Conservation (phyloP, 2,797 vertebrate genomes). For the Rhadinocentrus ornatus region DNA sequence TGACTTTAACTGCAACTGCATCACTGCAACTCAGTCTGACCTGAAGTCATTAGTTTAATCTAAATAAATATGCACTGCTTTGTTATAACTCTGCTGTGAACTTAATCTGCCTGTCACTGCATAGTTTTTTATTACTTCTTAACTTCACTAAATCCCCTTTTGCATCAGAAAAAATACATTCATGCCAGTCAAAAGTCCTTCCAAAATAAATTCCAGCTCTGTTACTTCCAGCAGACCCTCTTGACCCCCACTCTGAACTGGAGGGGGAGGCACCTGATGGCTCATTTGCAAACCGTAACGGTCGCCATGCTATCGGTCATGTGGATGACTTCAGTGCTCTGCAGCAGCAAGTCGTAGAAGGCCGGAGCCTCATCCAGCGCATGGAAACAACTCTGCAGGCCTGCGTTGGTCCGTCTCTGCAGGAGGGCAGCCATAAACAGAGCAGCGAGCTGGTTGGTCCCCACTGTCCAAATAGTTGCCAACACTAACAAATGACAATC, state of each 20-base stretch:
- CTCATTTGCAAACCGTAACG: slow-evolving; percentile 83
- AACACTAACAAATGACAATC: neutral
- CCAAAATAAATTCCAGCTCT: slow-evolving; percentile 1
- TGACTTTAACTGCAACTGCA: slow-evolving; percentile 67
- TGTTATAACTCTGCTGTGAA: slow-evolving; percentile 1
- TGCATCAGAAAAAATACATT: neutral
- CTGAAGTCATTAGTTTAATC: slow-evolving; percentile 8
- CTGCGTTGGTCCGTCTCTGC: slow-evolving; percentile 64
- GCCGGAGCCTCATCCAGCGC: slow-evolving; percentile 82
- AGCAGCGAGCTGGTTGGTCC: slow-evolving; percentile 74
- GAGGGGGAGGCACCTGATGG: slow-evolving; percentile 81
- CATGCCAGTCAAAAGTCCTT: neutral
- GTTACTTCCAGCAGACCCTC: slow-evolving; percentile 60
- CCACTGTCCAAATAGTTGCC: slow-evolving; percentile 30
- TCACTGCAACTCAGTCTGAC: slow-evolving; percentile 34
- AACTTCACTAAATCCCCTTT: neutral
- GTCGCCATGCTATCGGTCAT: slow-evolving; percentile 85
- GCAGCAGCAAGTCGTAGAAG: slow-evolving; percentile 89
- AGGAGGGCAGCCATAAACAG: slow-evolving; percentile 75
- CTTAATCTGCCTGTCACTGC: neutral
- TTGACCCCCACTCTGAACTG: slow-evolving; percentile 82
- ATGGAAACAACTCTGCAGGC: slow-evolving; percentile 83
- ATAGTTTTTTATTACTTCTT: slow-evolving; percentile 12
- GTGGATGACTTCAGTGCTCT: slow-evolving; percentile 89
- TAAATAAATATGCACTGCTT: neutral